Percentiles rank a stretch among this genome's conserved stretches.
phyloP scores from a whole-genome alignment of 2,113 vertebrate genomes.

The Passer montanus region DNA sequence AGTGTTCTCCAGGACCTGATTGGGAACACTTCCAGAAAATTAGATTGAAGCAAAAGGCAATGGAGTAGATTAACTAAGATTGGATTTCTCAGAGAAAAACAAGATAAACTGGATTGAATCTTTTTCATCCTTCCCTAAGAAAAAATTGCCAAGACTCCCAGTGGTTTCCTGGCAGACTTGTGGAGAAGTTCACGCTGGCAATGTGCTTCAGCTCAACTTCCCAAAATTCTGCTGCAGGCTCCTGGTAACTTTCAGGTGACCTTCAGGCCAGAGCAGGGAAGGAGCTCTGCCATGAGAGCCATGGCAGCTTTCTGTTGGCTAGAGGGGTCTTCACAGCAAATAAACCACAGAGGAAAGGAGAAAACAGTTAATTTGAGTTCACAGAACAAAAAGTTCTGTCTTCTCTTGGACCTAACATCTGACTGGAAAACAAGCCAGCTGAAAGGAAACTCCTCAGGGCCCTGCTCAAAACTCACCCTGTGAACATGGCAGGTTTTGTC shows the following conservation, averaged over 20 bases:
- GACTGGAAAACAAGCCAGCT: background rate
- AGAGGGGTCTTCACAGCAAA: background rate
- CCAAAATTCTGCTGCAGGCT: background rate
- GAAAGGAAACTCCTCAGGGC: background rate
- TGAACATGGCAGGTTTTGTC: background rate
- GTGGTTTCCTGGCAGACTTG: background rate
- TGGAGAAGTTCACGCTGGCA: background rate
- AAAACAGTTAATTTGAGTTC: background rate
- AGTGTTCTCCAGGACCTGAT: background rate
- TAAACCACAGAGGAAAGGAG: background rate
- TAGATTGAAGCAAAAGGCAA: background rate
- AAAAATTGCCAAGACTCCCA: background rate
- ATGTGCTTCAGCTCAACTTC: background rate
- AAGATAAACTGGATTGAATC: background rate
- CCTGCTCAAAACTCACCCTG: background rate
- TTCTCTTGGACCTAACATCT: background rate
- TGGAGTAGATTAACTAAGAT: background rate
- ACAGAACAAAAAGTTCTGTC: background rate
- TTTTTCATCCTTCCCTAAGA: background rate
- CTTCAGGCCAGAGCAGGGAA: background rate
- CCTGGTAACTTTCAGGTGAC: background rate
- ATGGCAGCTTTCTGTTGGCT: background rate
- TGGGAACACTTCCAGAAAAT: conserved; percentile 40
- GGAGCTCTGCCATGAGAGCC: background rate
- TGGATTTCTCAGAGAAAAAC: conserved; percentile 1